Evolutionary conservation across 2,888 invertebrate genomes (phyloP).

Genomic region (Sipha maydis): DNA sequence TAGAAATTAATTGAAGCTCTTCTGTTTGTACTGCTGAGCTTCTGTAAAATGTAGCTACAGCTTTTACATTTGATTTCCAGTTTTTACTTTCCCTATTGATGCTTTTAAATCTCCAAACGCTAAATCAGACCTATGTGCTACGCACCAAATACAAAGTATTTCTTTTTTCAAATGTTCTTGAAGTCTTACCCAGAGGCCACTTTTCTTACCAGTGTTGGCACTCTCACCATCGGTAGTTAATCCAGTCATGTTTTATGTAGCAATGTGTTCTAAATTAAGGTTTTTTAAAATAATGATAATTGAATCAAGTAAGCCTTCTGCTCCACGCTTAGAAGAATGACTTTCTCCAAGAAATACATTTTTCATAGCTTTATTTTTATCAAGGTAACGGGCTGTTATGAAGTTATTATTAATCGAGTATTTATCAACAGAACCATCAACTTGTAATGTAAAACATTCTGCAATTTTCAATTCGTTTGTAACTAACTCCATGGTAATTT

Average conservation of each 20-base stretch:
- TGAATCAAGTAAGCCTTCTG: slow-evolving; percentile 54
- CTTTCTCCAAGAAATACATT: slow-evolving; percentile 48
- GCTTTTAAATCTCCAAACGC: slow-evolving; percentile 23
- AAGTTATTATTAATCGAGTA: slow-evolving; percentile 59
- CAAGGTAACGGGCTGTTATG: slow-evolving; percentile 50
- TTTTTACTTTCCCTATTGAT: slow-evolving; percentile 27
- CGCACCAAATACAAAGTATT: slow-evolving; percentile 16
- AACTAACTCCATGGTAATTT: slow-evolving; percentile 17
- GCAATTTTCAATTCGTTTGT: slow-evolving; percentile 31
- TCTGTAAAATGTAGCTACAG: slow-evolving; percentile 52
- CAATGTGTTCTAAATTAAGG: slow-evolving; percentile 35
- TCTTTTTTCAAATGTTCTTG: slow-evolving; percentile 49
- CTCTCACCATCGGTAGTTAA: slow-evolving; percentile 59
- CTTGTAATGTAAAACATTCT: slow-evolving; percentile 56
- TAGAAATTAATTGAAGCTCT: slow-evolving; percentile 42
- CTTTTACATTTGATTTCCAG: slow-evolving; percentile 57
- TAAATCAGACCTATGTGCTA: slow-evolving; percentile 57
- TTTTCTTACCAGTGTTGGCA: slow-evolving; percentile 58
- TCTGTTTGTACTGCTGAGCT: slow-evolving; percentile 52
- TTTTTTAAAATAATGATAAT: slow-evolving; percentile 48
- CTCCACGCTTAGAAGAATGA: slow-evolving; percentile 41
- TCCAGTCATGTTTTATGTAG: slow-evolving; percentile 56
- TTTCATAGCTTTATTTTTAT: slow-evolving; percentile 49
- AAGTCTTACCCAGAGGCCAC: slow-evolving; percentile 55
- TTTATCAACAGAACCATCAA: slow-evolving; percentile 61